Evolutionary conservation across 2,888 invertebrate species (phyloP).

Genomic region (Rotaria magnacalcarata): DNA sequence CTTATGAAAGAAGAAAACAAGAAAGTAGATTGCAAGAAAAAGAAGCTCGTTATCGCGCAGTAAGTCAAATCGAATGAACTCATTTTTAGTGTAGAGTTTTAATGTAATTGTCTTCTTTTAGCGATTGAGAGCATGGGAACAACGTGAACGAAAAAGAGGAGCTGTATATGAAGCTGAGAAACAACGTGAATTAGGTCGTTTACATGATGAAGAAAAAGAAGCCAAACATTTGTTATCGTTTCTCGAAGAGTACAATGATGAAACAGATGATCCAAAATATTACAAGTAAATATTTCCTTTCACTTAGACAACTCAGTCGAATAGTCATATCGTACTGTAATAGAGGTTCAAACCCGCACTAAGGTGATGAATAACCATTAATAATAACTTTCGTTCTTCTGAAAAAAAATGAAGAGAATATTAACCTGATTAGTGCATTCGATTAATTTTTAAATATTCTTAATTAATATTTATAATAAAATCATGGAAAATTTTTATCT

Average conservation of each 20-base stretch:
- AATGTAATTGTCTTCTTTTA: slow-evolving; percentile 48
- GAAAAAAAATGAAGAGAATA: slow-evolving; percentile 2
- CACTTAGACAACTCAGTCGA: background rate
- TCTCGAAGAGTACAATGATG: slow-evolving; percentile 97
- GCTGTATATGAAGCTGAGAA: slow-evolving; percentile 66
- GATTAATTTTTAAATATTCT: no score
- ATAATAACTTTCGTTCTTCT: slow-evolving; percentile 34
- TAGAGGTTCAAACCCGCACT: background rate
- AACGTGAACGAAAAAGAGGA: slow-evolving; percentile 58
- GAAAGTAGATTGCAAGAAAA: slow-evolving; percentile 52
- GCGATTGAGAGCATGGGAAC: slow-evolving; percentile 57
- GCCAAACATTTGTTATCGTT: slow-evolving; percentile 91
- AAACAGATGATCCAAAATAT: slow-evolving; percentile 90
- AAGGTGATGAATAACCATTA: slow-evolving; percentile 25
- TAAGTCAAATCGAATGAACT: slow-evolving; percentile 45
- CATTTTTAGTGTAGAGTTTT: no score
- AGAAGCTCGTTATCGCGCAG: slow-evolving; percentile 60
- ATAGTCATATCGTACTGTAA: background rate
- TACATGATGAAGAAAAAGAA: slow-evolving; percentile 76
- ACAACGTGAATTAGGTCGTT: slow-evolving; percentile 76
- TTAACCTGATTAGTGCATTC: slow-evolving; percentile 31
- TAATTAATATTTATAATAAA: background rate
- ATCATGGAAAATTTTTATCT: slow-evolving; percentile 37
- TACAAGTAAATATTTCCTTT: slow-evolving; percentile 66
- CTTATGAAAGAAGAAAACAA: slow-evolving; percentile 63